Evolutionary conservation across 2,888 invertebrate genomes (phyloP), one percentile per base, ranked within the genome.

Genomic region (Drosophila siamana): DNA sequence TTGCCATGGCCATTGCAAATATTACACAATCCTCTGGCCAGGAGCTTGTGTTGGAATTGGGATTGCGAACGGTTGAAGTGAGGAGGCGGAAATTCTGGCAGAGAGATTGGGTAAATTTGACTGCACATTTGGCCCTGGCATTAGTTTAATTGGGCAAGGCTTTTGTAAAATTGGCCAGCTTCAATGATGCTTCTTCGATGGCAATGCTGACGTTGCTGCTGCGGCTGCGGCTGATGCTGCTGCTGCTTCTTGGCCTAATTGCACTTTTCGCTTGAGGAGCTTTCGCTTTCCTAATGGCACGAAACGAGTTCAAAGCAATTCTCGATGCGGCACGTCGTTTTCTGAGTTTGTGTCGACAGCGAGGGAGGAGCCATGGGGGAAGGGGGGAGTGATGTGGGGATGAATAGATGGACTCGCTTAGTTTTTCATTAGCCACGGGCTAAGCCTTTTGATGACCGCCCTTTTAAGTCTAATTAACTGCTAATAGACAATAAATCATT

Each of bases 401-500:
- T n/a, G 38, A 33, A 38, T 57, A 19, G 57, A 30, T 30, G 72
- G 13, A n/a, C 47, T 38, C 77, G 64, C 72, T 80, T 88, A 88
- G 83, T 88, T 84, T 84, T 88, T 88, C 88, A 86, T 88, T 84
- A 88, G 88, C 72, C 66, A 60, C 55, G 64, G 70, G 69, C 65
- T 88, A 84, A 88, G 79, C 85, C 88, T 66, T 84, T 82, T 74
- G 86, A 88, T 70, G 72, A 28, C 74, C 77, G 70, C 73, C 85
- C 85, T 87, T 89, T 86, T 86, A 86, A 87, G 83, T 87, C 85
- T 86, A 89, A 86, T 86, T 87, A 89, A 86, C 89, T 82, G 89
- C 89, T 86, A 89, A 86, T 86, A 83, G 86, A 74, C 89, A 77
- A 89, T 86, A 80, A 87, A 86, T 86, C 85, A 89, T 86, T 89